A percentile compares a stretch with the other conserved stretches of the same genome.
phyloP scores from a whole-genome alignment of 2,113 vertebrate genomes.

The Pithys albifrons region DNA sequence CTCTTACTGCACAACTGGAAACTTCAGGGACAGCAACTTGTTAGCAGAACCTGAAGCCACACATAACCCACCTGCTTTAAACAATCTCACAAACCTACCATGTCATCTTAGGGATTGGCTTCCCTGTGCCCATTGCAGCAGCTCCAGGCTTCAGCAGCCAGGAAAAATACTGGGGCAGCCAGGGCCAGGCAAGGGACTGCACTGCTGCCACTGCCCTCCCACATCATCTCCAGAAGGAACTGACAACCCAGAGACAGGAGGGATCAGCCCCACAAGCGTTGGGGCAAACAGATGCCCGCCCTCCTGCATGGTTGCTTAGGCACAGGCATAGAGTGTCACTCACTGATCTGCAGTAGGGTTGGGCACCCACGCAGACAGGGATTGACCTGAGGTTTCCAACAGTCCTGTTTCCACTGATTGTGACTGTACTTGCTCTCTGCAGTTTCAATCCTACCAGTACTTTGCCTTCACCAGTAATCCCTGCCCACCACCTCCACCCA shows the following conservation, averaged over 20 bases:
- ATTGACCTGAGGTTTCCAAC: not conserved
- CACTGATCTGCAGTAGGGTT: not conserved
- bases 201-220: not conserved
- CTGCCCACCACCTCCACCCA: not conserved
- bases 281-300: not conserved
- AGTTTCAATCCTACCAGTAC: not conserved
- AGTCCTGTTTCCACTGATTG: not conserved
- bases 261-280: not conserved
- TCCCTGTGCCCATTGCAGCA: rapidly evolving
- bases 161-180: not conserved
- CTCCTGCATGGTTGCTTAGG: rapidly evolving
- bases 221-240: not conserved
- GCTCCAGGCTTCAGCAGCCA: rapidly evolving
- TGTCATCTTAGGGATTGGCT: not conserved
- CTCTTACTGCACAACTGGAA: not conserved
- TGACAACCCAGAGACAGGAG: rapidly evolving
- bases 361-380: not conserved
- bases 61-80: not conserved
- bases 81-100: not conserved
- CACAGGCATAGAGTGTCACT: rapidly evolving
- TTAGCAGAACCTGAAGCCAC: not conserved
- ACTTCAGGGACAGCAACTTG: not conserved
- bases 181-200: rapidly evolving
- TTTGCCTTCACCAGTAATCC: not conserved
- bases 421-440: rapidly evolving